Percentiles rank a stretch among this genome's conserved stretches.
Conservation (phyloP, 2,888 invertebrate species). For the Arrhopalites spinosus region DNA sequence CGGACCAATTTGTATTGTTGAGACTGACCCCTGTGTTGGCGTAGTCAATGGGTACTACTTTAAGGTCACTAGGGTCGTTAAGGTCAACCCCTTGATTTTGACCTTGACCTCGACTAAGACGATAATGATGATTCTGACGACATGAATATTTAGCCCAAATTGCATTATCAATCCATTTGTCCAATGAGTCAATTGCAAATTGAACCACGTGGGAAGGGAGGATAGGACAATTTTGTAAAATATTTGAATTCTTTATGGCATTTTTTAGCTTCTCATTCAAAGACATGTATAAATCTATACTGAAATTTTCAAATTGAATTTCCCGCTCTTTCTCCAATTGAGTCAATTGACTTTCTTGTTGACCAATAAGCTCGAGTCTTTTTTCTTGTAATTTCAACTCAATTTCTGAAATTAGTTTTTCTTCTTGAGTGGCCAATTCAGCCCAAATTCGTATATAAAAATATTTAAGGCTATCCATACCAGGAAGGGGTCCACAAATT, state of each 20-base stretch:
- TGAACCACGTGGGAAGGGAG: slow-evolving; percentile 44
- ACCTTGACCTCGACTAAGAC: background rate
- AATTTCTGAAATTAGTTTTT: background rate
- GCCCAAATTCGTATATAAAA: slow-evolving; percentile 58
- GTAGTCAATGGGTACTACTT: slow-evolving; percentile 34
- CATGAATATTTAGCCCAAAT: slow-evolving; percentile 1
- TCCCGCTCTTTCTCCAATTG: no score
- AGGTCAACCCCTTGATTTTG: background rate
- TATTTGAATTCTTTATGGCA: no score
- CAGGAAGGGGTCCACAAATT: slow-evolving; percentile 58
- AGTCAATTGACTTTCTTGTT: background rate
- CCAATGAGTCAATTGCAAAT: slow-evolving; percentile 54
- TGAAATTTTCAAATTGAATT: background rate
- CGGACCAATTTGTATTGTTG: slow-evolving; percentile 59
- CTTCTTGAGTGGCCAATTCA: background rate
- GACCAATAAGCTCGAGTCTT: background rate
- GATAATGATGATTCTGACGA: background rate
- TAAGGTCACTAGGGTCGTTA: background rate
- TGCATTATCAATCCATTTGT: slow-evolving; percentile 56
- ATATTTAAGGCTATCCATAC: slow-evolving; percentile 58
- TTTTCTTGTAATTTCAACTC: background rate
- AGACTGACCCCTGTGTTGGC: slow-evolving; percentile 59
- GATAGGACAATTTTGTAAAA: slow-evolving; percentile 37
- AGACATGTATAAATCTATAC: no score
- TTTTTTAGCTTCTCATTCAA: no score